Evolutionary conservation across 2,888 invertebrate genomes (phyloP).

Genomic region (Blera fallax): DNA sequence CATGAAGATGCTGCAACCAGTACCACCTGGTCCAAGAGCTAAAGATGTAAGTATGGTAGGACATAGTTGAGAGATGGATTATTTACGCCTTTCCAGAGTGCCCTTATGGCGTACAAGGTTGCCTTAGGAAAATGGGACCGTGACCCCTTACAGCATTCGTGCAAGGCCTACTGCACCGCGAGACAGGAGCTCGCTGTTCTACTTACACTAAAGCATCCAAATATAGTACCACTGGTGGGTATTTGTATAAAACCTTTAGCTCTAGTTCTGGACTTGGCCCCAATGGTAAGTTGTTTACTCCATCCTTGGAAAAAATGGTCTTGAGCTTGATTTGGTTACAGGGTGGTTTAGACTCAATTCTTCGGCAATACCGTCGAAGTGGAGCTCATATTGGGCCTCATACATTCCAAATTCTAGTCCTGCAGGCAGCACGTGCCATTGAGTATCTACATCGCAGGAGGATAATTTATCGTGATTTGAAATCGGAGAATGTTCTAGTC

Average conservation of each 20-base stretch:
- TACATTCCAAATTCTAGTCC: slow-evolving; percentile 91
- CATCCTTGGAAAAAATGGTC: neutral
- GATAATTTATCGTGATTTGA: slow-evolving; percentile 90
- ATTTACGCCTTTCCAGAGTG: slow-evolving; percentile 76
- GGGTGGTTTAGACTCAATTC: slow-evolving; percentile 92
- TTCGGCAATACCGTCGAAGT: slow-evolving; percentile 92
- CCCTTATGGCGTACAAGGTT: slow-evolving; percentile 83
- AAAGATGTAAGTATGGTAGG: slow-evolving; percentile 77
- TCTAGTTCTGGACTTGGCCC: slow-evolving; percentile 94
- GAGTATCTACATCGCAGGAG: slow-evolving; percentile 96
- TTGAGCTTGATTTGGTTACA: slow-evolving; percentile 78
- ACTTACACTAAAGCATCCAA: slow-evolving; percentile 91
- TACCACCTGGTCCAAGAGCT: slow-evolving; percentile 87
- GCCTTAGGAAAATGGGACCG: slow-evolving; percentile 95
- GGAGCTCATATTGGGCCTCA: slow-evolving; percentile 91
- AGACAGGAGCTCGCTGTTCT: slow-evolving; percentile 96
- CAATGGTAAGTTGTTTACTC: slow-evolving; percentile 81
- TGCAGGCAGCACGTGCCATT: slow-evolving; percentile 96
- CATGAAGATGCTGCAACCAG: slow-evolving; percentile 97
- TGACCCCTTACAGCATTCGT: slow-evolving; percentile 94
- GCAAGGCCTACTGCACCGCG: slow-evolving; percentile 97
- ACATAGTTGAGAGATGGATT: neutral
- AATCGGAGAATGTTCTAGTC: slow-evolving; percentile 99
- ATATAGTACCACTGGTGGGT: slow-evolving; percentile 96
- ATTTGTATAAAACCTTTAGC: slow-evolving; percentile 94